Evolutionary conservation across 1,140 invertebrate genomes (phyloP), one percentile per base, ranked within the genome.

Genomic region (Mylabris phalerata): DNA sequence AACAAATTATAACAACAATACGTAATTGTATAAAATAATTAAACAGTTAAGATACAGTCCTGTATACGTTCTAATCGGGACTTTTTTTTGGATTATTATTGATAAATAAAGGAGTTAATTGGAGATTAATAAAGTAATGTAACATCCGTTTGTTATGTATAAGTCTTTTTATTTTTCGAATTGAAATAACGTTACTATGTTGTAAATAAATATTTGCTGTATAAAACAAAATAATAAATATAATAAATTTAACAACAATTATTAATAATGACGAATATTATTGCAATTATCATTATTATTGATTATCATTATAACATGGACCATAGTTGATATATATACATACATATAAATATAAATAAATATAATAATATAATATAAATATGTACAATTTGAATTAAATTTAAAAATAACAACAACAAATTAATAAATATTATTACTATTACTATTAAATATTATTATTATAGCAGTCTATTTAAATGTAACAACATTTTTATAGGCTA

Each of bases 1-100:
- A 51, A 55, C 51, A 61, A 64, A 55, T 38, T 32, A 64, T 51
- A 57, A 64, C 61, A 59, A 61, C 61, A 60, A 64, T 64, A 64
- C 57, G 41, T 61, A 52, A 58, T 47, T 62, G 60, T 62, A 62
- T 58, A 58, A 47, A 55, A 42, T 24, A 51, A 60, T 27, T 27
- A 50, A 59, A 47, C 32, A 9, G 32, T 52, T 42, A 40, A 19
- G 44, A 25, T 25, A 44, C 27, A 54, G 50, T 10, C 19, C 50
- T 45, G 19, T 54, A 54, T 25, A 54, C 44, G 50, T 42, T 32
- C 4, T 32, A 5, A 7, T 7, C 4, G 7, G 32, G 32, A 32
- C 32, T 2, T 32, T 4, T 32, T 32, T 32, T 4, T 51, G 24
- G 39, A 54, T 44, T 46, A 46, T 44, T 45, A 51, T 39, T 25